These are phyloP conservation scores for Chamaea fasciata DNA, from an alignment of 2,113 vertebrate genomes.

Conservation along the genomic window DNA sequence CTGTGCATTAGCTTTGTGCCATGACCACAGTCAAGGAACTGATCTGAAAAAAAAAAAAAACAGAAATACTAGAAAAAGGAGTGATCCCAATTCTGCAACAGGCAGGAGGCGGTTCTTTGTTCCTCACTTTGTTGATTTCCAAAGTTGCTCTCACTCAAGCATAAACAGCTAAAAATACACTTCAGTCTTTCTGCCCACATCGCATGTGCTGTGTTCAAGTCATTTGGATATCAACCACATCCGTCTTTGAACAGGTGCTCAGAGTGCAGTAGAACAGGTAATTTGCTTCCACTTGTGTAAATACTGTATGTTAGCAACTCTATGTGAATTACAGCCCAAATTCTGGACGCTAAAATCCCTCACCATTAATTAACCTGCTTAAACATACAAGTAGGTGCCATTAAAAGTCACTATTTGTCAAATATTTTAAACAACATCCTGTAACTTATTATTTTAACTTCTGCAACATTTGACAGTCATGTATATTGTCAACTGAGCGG, in stretches of 20 bases:
- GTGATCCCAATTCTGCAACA: background rate
- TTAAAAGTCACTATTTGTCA: background rate
- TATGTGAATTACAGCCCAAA: background rate
- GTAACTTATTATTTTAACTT: background rate
- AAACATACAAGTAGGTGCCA: background rate
- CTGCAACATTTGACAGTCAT: background rate
- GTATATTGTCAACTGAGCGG: background rate
- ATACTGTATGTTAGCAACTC: background rate
- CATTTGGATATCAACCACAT: background rate
- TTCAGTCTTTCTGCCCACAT: accelerated
- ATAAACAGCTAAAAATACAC: background rate
- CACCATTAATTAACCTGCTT: background rate
- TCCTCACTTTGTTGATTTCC: background rate
- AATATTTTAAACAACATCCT: background rate
- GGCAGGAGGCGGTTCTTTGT: background rate
- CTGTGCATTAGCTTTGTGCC: background rate
- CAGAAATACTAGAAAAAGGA: background rate
- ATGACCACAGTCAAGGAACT: background rate
- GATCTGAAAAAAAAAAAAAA: background rate
- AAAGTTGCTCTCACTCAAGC: background rate
- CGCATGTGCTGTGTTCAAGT: accelerated
- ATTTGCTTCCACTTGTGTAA: background rate
- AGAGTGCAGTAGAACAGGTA: background rate
- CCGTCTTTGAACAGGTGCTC: background rate
- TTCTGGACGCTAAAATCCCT: background rate